Evolutionary conservation across 1,140 invertebrate species (phyloP).

Genomic region (Aphis craccivora): DNA sequence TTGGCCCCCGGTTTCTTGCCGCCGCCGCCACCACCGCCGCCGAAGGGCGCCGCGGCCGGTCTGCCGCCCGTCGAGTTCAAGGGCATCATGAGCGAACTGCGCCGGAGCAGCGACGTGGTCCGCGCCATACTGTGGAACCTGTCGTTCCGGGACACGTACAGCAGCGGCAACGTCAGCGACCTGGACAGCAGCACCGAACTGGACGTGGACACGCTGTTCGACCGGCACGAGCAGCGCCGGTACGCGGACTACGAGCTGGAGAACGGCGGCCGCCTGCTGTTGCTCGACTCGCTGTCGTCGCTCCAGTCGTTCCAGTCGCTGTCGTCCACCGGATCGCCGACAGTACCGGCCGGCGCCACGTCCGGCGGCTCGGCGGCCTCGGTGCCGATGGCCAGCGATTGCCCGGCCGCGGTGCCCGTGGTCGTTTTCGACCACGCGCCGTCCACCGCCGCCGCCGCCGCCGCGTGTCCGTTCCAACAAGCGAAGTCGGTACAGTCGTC

Average conservation of each 20-base stretch:
- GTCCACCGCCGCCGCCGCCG: too few species aligned
- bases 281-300: conserved; percentile 16
- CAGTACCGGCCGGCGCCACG: conserved; percentile 62
- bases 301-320: conserved; percentile 51
- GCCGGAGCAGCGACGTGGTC: conserved; percentile 65
- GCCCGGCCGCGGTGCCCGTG: conserved; percentile 62
- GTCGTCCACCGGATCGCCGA: conserved; percentile 51
- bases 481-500: too few species aligned
- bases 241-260: conserved; percentile 60
- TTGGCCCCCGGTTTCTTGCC: too few species aligned
- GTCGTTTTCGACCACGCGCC: not conserved
- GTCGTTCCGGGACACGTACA: conserved; percentile 63
- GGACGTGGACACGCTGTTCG: conserved; percentile 64
- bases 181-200: conserved; percentile 50
- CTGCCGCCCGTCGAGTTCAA: conserved; percentile 59
- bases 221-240: conserved; percentile 64
- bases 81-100: conserved; percentile 64
- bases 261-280: not conserved
- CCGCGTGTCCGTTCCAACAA: not conserved
- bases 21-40: too few species aligned
- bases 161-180: not conserved
- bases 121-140: conserved; percentile 65
- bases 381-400: conserved; percentile 58
- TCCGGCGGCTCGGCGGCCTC: conserved; percentile 14
- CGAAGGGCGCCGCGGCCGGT: not conserved